Base-by-base conservation (phyloP, 2,888 invertebrate genomes). In the Geotrupes spiniger region DNA sequence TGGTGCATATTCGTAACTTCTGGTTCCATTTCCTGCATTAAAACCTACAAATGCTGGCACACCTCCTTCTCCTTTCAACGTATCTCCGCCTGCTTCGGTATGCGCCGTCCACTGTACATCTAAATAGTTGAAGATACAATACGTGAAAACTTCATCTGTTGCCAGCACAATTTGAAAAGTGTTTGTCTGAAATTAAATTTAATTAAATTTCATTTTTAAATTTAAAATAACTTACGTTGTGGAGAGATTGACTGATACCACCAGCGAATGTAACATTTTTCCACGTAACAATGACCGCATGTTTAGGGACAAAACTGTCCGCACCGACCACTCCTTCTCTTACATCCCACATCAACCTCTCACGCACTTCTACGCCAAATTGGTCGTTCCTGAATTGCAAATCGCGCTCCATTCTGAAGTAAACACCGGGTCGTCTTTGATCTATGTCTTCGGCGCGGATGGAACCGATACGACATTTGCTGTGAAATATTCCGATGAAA, bases 131-230 rank as follows among this genome's bases (percentile, higher is more conserved):
- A 92, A 93, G 44, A 99, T 92, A 1, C 87, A 92, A 68, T 96
- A 99, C 0, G 96, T 93, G 65, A 89, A 87, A 2, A 92, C 90
- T 76, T 93, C 95, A 68, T 96, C 93, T 0, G 95, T 93, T 0
- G 90, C 92, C 42, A 98, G 70, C 2, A 96, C 84, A 79, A 92
- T 78, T 84, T 99, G 98, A 77, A 95, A 98, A 0, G 95, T 93
- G 70, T 97, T 97, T 1, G 93, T 92, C 87, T 91, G 75, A 54
- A 51, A 53, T 49, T 38, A 15, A 38, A 47, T 16, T 15, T 8
- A 33, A 33, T n/a, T 2, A 21, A 21, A 21, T 3, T 4, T 14
- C 4, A 38, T 15, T 38, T 2, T 16, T 15, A 38, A 38, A 10
- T 29, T 12, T 10, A 27, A 15, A 31, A 6, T 46, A 16, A 71